These are phyloP conservation scores for Sebastes baramenuke DNA, from an alignment of 2,797 vertebrate genomes.

Conservation along the genomic window DNA sequence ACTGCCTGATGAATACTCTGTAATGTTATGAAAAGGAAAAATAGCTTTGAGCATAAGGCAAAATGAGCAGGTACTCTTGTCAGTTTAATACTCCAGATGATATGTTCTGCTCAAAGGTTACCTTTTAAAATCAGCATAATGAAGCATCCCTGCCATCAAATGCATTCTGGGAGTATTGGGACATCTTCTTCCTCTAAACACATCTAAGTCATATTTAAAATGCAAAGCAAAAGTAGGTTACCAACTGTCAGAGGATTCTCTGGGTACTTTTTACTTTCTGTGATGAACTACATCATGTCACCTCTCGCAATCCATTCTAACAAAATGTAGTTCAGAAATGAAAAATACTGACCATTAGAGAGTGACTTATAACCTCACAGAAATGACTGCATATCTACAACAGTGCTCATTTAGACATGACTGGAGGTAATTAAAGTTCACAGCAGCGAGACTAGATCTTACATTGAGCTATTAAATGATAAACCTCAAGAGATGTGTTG, in stretches of 20 bases:
- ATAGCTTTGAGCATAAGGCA: background rate
- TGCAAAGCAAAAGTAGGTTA: slow-evolving; percentile 27
- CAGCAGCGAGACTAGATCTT: background rate
- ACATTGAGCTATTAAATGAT: background rate
- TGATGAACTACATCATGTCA: slow-evolving; percentile 3
- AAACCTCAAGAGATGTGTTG: background rate
- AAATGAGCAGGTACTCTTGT: background rate
- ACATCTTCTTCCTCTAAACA: slow-evolving; percentile 1
- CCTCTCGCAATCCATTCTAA: background rate
- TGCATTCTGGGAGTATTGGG: background rate
- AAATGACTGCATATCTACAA: background rate
- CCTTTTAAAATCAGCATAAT: slow-evolving; percentile 18
- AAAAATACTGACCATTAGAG: slow-evolving; percentile 6
- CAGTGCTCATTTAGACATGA: background rate
- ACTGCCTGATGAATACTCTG: slow-evolving; percentile 11
- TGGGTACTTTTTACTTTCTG: background rate
- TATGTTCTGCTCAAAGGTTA: slow-evolving; percentile 9
- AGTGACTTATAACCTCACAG: background rate
- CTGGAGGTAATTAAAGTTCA: background rate
- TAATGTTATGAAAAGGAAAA: slow-evolving; percentile 10
- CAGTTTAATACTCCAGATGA: background rate
- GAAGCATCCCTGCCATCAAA: slow-evolving; percentile 28
- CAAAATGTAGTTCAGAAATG: background rate
- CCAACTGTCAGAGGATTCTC: slow-evolving; percentile 28
- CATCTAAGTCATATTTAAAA: slow-evolving; percentile 31